These are phyloP conservation scores for Anabas testudineus DNA, from an alignment of 2,797 vertebrate genomes.

Conservation along the genomic window DNA sequence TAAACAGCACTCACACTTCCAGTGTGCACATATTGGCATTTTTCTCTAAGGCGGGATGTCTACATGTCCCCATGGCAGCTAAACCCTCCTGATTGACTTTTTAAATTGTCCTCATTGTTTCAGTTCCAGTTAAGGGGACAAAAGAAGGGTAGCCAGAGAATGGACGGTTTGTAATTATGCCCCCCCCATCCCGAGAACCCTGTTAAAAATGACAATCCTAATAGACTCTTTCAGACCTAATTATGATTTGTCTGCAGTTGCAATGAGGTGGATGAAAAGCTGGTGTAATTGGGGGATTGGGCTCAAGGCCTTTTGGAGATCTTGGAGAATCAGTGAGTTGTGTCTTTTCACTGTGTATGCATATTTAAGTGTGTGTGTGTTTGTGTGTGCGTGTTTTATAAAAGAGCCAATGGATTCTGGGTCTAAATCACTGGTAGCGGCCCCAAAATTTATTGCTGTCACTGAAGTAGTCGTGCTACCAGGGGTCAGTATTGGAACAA, in stretches of 20 bases:
- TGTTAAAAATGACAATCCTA: conserved; percentile 84
- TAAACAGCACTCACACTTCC: conserved; percentile 17
- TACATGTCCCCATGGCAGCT: conserved; percentile 55
- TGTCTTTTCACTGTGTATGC: conserved; percentile 34
- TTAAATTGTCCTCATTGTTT: conserved; percentile 78
- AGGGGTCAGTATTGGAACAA: conserved; percentile 32
- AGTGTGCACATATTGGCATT: conserved; percentile 19
- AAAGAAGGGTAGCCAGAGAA: conserved; percentile 72
- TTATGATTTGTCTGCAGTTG: conserved; percentile 83
- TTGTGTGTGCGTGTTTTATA: conserved; percentile 8
- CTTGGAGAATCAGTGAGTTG: conserved; percentile 60
- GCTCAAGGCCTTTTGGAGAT: conserved; percentile 60
- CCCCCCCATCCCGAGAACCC: conserved; percentile 58
- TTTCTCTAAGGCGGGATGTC: conserved; percentile 52
- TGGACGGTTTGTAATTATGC: conserved; percentile 79
- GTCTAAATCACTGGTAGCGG: conserved; percentile 29
- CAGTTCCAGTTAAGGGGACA: conserved; percentile 73
- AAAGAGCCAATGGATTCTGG: conserved; percentile 32
- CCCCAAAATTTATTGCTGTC: conserved; percentile 10
- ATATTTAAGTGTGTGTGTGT: background rate
- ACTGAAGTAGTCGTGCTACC: conserved; percentile 18
- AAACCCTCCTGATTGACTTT: conserved; percentile 75
- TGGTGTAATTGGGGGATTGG: conserved; percentile 78
- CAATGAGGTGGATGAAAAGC: conserved; percentile 80
- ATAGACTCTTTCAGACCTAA: conserved; percentile 85